Evolutionary conservation across 2,888 invertebrate genomes (phyloP), one percentile per base, ranked within the genome.

Genomic region (Gastrophysa polygoni): DNA sequence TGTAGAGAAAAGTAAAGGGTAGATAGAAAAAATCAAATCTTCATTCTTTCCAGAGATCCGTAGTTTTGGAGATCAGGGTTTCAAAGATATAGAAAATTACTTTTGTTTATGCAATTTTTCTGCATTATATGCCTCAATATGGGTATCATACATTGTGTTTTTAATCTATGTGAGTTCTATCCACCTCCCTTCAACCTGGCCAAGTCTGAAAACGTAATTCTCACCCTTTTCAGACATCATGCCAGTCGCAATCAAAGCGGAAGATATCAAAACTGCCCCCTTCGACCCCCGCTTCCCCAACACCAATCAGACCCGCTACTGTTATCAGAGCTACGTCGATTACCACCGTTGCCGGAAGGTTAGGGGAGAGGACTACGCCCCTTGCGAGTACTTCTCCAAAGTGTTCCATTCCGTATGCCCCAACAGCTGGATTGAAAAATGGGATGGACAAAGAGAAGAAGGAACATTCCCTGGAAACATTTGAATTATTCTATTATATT

Each of bases 261-360:
- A 82, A 67, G 84, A 85, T 75, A 77, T 89, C 77, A 84, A 87
- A 82, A 92, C 94, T 49, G 92, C 93, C 71, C 96, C 96, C 55
- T 96, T 93, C 82, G 98, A 98, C 86, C 94, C 98, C 74, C 90
- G 98, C 77, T 98, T 98, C 83, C 98, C 98, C 74, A 98, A 98
- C 83, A 88, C 88, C 81, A 96, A 97, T 83, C 95, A 96, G 82
- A 95, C 96, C 44, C 92, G 91, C 88, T 90, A 96, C 82, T 98
- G 98, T 83, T 96, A 91, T 83, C 91, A 92, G 81, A 95, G 93
- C 81, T 98, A 91, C 82, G 77, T 97, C 77, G 98, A 98, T 83
- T 97, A 87, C 83, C 90, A 96, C 81, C 90, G 97, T 29, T 98
- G 98, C 85, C 88, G 89, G 81, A 94, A 93, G 82, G 88, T 92